Evolutionary conservation across 2,797 vertebrate species (phyloP), one percentile per base, ranked within the genome.

Genomic region (Brachymystax lenok): DNA sequence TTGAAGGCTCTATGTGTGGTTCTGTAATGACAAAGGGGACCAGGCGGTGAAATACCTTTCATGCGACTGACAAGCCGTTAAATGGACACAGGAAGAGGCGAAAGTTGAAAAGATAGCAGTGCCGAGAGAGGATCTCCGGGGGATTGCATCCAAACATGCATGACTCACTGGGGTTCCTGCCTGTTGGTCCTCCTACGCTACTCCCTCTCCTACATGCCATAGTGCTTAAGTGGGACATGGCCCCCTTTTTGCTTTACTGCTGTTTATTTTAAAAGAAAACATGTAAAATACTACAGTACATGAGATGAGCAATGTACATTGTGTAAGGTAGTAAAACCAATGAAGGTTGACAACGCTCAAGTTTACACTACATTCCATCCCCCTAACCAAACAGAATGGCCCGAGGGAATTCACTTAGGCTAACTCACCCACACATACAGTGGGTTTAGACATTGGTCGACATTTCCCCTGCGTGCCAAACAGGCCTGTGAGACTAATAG

Each of bases 11-110:
- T 21, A 24, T 61, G 79, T 73, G 40, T 71, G 79, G 35, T 69
- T 79, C 74, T 56, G 33, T 28, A 61, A 75, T 76, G 80, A 89
- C 85, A 84, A 85, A 87, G 76, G 83, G 73, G 74, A 86, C 77
- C 74, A 82, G 63, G 80, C 27, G 7, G 71, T 92, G 92, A 94
- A 94, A 93, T 92, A 89, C 88, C 88, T 91, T 89, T 90, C 84
- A 90, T 88, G 79, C 70, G 73, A 82, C 85, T 84, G 86, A 89
- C 85, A 74, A 73, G 83, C 85, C 50, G 75, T 82, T 83, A 78
- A 88, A 86, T 82, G 82, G 81, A 85, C 77, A 85, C 85, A 86
- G 91, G 89, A 24, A 88, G 86, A 88, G 80, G 56, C 46, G 0
- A 81, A 84, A 77, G 80, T 84, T 83, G 54, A 84, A 87, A 80